These are phyloP conservation scores for Rhynchomys soricoides DNA, from an alignment of 2,113 vertebrate species.

Conservation along the genomic window DNA sequence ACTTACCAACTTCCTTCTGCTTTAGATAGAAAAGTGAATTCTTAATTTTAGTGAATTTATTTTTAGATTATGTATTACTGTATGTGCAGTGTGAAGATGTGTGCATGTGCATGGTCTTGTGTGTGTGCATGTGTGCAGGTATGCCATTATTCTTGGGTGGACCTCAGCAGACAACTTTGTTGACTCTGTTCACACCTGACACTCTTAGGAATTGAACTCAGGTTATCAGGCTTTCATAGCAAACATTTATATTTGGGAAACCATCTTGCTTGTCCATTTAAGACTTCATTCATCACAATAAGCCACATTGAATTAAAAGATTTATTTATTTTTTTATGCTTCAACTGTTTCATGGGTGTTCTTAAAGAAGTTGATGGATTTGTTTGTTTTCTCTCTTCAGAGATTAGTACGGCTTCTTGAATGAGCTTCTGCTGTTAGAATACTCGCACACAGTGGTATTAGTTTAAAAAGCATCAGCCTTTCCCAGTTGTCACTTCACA, in stretches of 20 bases:
- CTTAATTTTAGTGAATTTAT: neutral
- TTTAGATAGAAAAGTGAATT: neutral
- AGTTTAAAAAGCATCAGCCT: neutral
- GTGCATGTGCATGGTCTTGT: too few species aligned
- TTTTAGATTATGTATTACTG: neutral
- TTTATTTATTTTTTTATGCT: neutral
- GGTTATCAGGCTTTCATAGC: neutral
- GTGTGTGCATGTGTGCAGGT: neutral
- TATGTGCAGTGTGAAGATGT: neutral
- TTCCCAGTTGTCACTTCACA: neutral
- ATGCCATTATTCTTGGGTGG: neutral
- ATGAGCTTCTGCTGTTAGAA: neutral
- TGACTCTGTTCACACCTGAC: neutral
- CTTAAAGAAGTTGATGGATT: neutral
- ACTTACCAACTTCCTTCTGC: neutral
- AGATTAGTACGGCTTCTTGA: neutral
- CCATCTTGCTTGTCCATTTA: neutral
- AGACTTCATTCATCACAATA: neutral
- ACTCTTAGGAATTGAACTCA: neutral
- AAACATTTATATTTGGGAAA: neutral
- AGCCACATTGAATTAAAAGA: neutral
- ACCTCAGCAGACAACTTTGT: neutral
- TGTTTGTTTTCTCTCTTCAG: neutral
- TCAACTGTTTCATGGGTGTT: neutral
- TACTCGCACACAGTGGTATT: neutral